phyloP scores from a whole-genome alignment of 2,797 vertebrate genomes.

The Acanthiza pusilla region DNA sequence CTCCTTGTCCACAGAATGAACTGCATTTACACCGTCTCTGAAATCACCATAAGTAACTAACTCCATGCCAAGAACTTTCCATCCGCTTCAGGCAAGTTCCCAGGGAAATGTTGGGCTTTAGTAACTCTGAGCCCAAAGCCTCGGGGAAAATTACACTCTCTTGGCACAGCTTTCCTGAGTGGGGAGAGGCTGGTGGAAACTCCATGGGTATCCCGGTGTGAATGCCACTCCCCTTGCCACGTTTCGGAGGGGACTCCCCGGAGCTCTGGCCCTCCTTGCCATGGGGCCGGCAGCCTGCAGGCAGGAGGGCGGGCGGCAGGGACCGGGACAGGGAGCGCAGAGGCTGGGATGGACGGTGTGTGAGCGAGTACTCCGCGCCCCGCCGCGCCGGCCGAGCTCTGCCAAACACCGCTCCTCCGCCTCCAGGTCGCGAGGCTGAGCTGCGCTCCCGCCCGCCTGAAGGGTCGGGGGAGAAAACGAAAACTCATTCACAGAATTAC shows the following conservation, averaged over 20 bases:
- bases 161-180: rapidly evolving
- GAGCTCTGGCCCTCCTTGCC: neutral
- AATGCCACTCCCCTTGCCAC: rapidly evolving
- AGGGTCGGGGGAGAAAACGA: neutral
- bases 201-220: rapidly evolving
- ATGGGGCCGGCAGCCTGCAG: neutral
- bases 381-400: neutral
- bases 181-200: neutral
- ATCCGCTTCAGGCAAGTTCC: neutral
- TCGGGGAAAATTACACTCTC: rapidly evolving
- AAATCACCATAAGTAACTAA: neutral
- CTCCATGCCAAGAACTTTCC: neutral
- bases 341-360: neutral
- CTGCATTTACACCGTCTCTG: rapidly evolving
- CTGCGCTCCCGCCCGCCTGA: neutral
- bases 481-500: neutral
- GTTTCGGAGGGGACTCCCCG: neutral
- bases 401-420: neutral
- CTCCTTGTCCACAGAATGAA: neutral
- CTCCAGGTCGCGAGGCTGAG: neutral
- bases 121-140: neutral
- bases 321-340: neutral
- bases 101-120: neutral
- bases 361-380: too few species aligned
- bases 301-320: too few species aligned